Evolutionary conservation across 2,888 invertebrate species (phyloP).

Genomic region (Drosophila suboccidentalis): DNA sequence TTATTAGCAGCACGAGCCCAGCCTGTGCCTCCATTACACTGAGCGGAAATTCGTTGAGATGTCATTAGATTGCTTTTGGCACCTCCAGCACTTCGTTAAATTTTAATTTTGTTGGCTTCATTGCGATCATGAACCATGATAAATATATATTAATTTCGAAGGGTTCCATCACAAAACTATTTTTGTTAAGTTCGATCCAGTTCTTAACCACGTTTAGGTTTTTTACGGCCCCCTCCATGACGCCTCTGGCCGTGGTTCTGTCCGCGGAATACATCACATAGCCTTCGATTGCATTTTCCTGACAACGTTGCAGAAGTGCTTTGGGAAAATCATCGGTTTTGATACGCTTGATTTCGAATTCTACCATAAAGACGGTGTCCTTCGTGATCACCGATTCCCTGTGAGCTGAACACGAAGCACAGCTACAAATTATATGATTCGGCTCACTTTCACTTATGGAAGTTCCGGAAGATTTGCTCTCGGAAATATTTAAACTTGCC

Average conservation of each 20-base stretch:
- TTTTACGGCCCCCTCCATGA: slow-evolving; percentile 15
- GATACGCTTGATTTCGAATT: slow-evolving; percentile 9
- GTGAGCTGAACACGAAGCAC: not conserved
- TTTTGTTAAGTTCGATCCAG: slow-evolving; percentile 8
- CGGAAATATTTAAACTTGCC: not conserved
- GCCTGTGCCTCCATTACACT: slow-evolving; percentile 46
- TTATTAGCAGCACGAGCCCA: slow-evolving; percentile 71
- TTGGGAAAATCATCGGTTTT: not conserved
- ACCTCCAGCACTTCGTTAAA: slow-evolving; percentile 8
- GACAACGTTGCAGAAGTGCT: not conserved
- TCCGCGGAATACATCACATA: not conserved
- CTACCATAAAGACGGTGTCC: not conserved
- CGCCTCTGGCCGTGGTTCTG: not conserved
- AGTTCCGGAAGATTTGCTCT: not conserved
- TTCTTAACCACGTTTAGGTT: slow-evolving; percentile 7
- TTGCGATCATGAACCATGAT: slow-evolving; percentile 16
- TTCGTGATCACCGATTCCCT: not conserved
- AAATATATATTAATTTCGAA: not conserved
- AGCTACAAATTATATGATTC: not conserved
- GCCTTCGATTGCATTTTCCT: not conserved
- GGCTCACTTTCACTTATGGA: not conserved
- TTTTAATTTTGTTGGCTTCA: not conserved
- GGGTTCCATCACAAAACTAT: not conserved
- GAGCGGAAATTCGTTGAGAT: slow-evolving; percentile 28
- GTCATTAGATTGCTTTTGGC: not conserved